These are phyloP conservation scores for Spilogale gracilis DNA, from an alignment of 2,113 vertebrate genomes.

Conservation along the genomic window DNA sequence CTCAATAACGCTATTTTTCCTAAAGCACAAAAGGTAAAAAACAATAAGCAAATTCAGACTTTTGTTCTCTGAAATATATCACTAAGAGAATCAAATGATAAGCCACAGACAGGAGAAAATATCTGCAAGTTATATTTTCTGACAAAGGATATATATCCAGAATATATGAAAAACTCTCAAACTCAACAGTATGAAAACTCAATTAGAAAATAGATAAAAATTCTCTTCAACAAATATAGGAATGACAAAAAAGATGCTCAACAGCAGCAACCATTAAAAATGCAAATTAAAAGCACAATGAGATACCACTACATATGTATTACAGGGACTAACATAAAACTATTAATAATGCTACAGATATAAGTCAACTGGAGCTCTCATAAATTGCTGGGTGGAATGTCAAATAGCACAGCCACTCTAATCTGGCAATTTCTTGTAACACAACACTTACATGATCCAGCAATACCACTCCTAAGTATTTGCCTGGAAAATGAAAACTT, in stretches of 20 bases:
- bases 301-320: background rate
- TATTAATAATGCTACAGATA: background rate
- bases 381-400: background rate
- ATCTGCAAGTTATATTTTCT: background rate
- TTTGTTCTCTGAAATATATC: background rate
- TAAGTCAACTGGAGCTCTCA: background rate
- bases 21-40: background rate
- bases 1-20: background rate
- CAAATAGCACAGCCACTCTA: background rate
- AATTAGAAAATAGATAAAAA: background rate
- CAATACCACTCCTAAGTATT: background rate
- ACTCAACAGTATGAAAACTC: background rate
- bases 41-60: background rate
- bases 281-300: background rate
- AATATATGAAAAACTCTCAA: background rate
- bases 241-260: background rate
- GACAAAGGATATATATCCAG: background rate
- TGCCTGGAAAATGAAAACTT: background rate
- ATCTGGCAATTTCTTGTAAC: background rate
- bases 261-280: background rate
- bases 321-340: background rate
- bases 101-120: background rate
- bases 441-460: background rate
- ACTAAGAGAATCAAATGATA: background rate
- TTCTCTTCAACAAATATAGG: background rate